These are phyloP conservation scores for Esperia sulphurella DNA, from an alignment of 2,888 invertebrate species.

Conservation along the genomic window DNA sequence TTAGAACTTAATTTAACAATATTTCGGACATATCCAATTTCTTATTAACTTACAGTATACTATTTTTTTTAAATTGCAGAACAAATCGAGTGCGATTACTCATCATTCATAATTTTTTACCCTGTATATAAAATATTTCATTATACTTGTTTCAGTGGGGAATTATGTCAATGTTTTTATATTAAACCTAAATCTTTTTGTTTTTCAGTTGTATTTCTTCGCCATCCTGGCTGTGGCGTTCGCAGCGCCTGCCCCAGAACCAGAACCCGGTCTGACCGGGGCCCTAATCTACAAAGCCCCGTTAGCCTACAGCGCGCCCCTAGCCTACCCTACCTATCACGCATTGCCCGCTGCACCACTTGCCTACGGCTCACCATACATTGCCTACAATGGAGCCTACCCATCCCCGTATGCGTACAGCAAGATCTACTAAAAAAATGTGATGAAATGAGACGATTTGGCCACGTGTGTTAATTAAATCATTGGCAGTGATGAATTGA, in stretches of 20 bases:
- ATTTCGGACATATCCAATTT: too few relatives aligned
- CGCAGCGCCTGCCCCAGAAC: conserved; percentile 41
- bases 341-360: conserved; percentile 24
- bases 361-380: conserved; percentile 17
- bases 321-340: conserved; percentile 25
- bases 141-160: too few relatives aligned
- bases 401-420: conserved; percentile 26
- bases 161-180: too few relatives aligned
- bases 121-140: too few relatives aligned
- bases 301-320: conserved; percentile 21
- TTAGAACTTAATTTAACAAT: too few relatives aligned
- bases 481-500: conserved; percentile 14
- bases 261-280: conserved; percentile 17
- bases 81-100: too few relatives aligned
- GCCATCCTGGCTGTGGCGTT: conserved; percentile 33
- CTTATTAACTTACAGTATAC: too few relatives aligned
- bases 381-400: conserved; percentile 18
- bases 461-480: background rate
- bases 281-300: conserved; percentile 24
- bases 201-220: conserved; percentile 36
- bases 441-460: background rate
- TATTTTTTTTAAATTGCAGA: too few relatives aligned
- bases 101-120: too few relatives aligned
- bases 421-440: conserved; percentile 26
- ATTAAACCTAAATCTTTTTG: background rate